These are phyloP conservation scores for Euzetes globulus DNA, from an alignment of 2,888 invertebrate species.

Conservation along the genomic window DNA sequence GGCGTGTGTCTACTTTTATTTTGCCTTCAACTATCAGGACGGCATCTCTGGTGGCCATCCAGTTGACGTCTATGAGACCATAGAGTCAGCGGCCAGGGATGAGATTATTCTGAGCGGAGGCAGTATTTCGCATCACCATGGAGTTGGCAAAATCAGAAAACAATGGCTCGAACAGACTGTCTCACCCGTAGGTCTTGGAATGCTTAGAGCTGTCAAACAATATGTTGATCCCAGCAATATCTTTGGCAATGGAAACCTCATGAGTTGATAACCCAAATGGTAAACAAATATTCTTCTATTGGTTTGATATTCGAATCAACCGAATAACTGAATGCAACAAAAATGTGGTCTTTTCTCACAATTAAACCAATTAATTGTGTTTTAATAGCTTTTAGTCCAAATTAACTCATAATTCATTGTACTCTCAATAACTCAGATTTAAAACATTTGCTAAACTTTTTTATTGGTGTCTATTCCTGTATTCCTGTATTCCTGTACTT, in stretches of 20 bases:
- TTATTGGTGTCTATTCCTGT: too few relatives aligned
- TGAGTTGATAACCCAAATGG: conserved; percentile 42
- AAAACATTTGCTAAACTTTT: too few relatives aligned
- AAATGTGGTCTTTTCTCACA: too few relatives aligned
- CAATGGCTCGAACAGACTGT: conserved; percentile 79
- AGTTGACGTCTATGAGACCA: conserved; percentile 41
- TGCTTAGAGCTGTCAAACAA: conserved; percentile 72
- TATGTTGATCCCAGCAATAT: conserved; percentile 89
- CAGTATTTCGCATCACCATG: conserved; percentile 54
- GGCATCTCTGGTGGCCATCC: conserved; percentile 44
- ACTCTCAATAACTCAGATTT: too few relatives aligned
- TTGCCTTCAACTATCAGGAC: conserved; percentile 64
- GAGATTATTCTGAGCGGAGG: conserved; percentile 55
- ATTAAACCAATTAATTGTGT: too few relatives aligned
- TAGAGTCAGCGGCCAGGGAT: conserved; percentile 50
- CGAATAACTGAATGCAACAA: too few relatives aligned
- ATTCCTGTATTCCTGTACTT: too few relatives aligned
- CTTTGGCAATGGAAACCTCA: conserved; percentile 78
- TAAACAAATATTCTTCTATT: not conserved
- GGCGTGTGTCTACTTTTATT: conserved; percentile 91
- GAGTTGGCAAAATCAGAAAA: conserved; percentile 78
- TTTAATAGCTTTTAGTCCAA: too few relatives aligned
- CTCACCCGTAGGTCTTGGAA: conserved; percentile 66
- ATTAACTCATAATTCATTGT: too few relatives aligned
- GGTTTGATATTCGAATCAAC: too few relatives aligned